phyloP scores from a whole-genome alignment of 1,140 invertebrate genomes.

The Zeugodacus cucurbitae region DNA sequence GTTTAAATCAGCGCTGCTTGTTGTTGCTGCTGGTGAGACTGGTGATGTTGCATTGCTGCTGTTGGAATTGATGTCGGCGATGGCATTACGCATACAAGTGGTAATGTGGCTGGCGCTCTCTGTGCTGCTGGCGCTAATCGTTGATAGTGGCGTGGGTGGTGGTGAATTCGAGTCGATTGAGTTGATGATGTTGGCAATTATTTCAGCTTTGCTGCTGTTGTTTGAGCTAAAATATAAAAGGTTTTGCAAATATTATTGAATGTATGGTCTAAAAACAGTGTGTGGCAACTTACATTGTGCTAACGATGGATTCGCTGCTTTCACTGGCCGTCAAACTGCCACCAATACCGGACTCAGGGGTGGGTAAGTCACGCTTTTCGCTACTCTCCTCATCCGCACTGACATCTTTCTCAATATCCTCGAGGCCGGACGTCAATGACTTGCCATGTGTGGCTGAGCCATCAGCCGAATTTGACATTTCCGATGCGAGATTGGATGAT shows the following conservation, averaged over 20 bases:
- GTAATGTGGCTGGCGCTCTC: not conserved
- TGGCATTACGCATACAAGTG: not conserved
- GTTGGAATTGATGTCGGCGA: not conserved
- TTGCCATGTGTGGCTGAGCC: not conserved
- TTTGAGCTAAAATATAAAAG: constrained; percentile 14
- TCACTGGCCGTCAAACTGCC: constrained; percentile 62
- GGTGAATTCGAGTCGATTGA: constrained; percentile 23
- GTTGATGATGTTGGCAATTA: not conserved
- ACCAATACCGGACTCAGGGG: constrained; percentile 59
- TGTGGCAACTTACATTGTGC: not conserved
- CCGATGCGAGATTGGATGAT: constrained; percentile 47
- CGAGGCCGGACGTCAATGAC: not conserved
- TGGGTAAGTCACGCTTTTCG: constrained; percentile 54
- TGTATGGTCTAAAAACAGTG: not conserved
- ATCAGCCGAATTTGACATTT: constrained; percentile 18
- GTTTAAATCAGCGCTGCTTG: not conserved
- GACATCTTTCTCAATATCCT: constrained; percentile 15
- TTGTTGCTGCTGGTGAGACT: constrained; percentile 40
- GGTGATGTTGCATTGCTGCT: not conserved
- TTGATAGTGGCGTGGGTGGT: not conserved
- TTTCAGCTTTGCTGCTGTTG: constrained; percentile 14
- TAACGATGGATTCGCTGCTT: constrained; percentile 48
- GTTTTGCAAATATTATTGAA: not conserved
- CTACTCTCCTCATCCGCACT: constrained; percentile 50
- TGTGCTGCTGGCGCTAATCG: not conserved